Evolutionary conservation across 1,140 invertebrate species (phyloP).

Genomic region (Cepaea nemoralis): DNA sequence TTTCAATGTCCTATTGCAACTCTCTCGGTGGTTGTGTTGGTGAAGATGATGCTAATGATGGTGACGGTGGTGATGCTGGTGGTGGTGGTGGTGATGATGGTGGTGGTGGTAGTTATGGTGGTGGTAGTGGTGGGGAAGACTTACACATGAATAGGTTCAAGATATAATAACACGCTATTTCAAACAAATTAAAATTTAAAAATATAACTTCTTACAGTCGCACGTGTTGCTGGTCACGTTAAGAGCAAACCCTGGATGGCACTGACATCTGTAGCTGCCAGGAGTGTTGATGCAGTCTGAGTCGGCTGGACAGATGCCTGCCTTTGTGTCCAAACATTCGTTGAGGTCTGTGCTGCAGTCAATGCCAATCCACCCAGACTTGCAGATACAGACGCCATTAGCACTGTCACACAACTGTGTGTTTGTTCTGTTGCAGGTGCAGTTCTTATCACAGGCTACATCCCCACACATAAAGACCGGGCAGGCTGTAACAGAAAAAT

Average conservation of each 20-base stretch:
- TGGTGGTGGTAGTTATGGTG: too few relatives aligned
- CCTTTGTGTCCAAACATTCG: constrained; percentile 78
- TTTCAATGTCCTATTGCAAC: too few relatives aligned
- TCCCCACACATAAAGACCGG: constrained; percentile 25
- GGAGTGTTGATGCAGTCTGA: constrained; percentile 80
- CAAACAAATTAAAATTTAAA: too few relatives aligned
- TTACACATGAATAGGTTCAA: too few relatives aligned
- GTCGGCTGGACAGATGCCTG: constrained; percentile 75
- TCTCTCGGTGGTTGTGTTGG: too few relatives aligned
- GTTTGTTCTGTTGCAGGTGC: constrained; percentile 35
- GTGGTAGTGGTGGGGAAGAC: too few relatives aligned
- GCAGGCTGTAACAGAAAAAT: constrained; percentile 34
- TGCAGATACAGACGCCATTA: constrained; percentile 39
- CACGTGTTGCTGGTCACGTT: neutral
- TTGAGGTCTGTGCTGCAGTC: constrained; percentile 36
- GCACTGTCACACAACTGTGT: constrained; percentile 31
- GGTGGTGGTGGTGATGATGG: too few relatives aligned
- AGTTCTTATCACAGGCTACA: constrained; percentile 13
- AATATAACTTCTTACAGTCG: neutral
- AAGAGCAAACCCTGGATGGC: constrained; percentile 17
- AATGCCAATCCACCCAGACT: constrained; percentile 41
- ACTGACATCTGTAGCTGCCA: constrained; percentile 28
- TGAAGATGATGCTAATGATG: too few relatives aligned
- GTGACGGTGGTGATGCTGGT: too few relatives aligned
- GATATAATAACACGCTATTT: too few relatives aligned